phyloP scores from a whole-genome alignment of 1,140 invertebrate genomes.

The Myzus persicae region DNA sequence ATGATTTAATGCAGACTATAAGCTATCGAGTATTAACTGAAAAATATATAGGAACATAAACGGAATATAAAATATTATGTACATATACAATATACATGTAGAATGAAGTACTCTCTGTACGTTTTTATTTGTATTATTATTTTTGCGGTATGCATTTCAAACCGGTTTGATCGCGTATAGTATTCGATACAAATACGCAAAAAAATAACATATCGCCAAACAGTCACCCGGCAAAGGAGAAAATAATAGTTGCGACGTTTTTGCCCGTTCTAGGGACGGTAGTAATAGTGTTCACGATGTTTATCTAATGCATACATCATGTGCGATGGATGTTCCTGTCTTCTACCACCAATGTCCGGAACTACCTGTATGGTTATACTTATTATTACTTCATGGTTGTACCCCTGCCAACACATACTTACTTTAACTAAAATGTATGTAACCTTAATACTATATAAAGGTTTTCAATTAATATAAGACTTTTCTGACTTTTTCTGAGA shows the following conservation, averaged over 20 bases:
- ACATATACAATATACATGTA: not conserved
- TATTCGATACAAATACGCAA: slow-evolving; percentile 39
- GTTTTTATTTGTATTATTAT: slow-evolving; percentile 46
- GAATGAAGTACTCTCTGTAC: slow-evolving; percentile 16
- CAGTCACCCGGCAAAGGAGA: not conserved
- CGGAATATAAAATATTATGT: slow-evolving; percentile 38
- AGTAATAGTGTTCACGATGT: slow-evolving; percentile 14
- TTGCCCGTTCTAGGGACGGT: not conserved
- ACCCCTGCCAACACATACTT: not conserved
- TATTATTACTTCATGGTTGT: too few relatives aligned
- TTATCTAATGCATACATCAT: not conserved
- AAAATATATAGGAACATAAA: not conserved
- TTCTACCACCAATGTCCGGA: not conserved
- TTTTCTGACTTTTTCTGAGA: not conserved
- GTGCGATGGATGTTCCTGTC: not conserved
- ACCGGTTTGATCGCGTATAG: slow-evolving; percentile 20
- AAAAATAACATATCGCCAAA: slow-evolving; percentile 41
- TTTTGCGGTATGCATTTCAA: slow-evolving; percentile 42
- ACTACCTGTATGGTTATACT: not conserved
- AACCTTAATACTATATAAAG: not conserved
- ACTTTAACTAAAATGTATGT: not conserved
- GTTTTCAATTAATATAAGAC: not conserved
- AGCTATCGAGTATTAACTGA: not conserved
- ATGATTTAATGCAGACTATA: not conserved
- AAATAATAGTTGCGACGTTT: slow-evolving; percentile 24